Base-by-base conservation (phyloP, 2,113 vertebrate species). In the Microtus ochrogaster region DNA sequence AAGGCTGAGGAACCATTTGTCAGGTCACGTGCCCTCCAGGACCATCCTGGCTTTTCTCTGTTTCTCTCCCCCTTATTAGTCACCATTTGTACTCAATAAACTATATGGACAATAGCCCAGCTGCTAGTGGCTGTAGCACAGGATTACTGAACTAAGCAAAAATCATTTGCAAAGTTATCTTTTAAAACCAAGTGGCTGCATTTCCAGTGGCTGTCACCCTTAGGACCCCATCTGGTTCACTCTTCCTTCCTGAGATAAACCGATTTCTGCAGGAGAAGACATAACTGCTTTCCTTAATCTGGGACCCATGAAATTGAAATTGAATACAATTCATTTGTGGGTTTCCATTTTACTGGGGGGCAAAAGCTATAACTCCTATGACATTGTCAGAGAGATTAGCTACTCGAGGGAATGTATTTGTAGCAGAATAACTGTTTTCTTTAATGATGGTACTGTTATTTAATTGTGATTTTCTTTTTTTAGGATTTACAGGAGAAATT, bases 401-500 rank as follows among this genome's bases (percentile, higher is more conserved):
- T 93, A 33, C 33, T 70, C 90, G 55, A 82, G 70, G 19, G 49
- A 92, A 49, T 78, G 39, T 30, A 58, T 83, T 72, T 82, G 2
- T 21, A 66, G 61, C n/a, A 30, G 4, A 68, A 52, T 36, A 61
- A 36, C 28, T 41, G 30, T 66, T 90, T 81, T 58, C 73, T 85
- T 81, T 44, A 21, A 73, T 92, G 9, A 5, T 66, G 36, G 36
- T 41, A 30, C n/a, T 73, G 36, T 33, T 68, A 17, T 84, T 90
- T 78, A 83, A 68, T 19, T 79, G n/a, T 41, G 30, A 83, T 92
- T 94, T 82, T 78, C 96, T 78, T 21, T 96, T 61, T 19, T 16
- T 89, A 52, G 49, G 28, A 91, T n/a, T 91, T 82, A 93, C 74
- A 36, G 85, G 79, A 90, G 61, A 82, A 61, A 41, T 47, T 66